Evolutionary conservation across 1,140 invertebrate genomes (phyloP), one percentile per base, ranked within the genome.

Genomic region (Aricia agestis): DNA sequence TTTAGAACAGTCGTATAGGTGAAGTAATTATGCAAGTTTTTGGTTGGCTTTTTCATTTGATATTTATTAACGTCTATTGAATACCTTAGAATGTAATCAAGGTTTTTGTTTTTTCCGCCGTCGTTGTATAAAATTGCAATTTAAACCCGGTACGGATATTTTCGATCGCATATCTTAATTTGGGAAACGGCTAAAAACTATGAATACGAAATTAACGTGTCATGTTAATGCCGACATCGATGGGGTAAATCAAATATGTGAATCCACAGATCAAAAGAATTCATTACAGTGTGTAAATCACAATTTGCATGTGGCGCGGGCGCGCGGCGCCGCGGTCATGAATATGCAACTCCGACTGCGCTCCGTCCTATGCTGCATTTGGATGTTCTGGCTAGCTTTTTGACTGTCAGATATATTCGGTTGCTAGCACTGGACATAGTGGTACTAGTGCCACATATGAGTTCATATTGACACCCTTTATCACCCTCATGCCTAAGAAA

Each of bases 251-350:
- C 89, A 90, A 91, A 91, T 90, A 91, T 89, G 82, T 85, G 88
- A 88, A 89, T 90, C 82, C 85, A 83, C 86, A 91, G 87, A 91
- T 91, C 89, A 91, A 91, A 91, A 91, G 89, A 91, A 91, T 91
- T 89, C 86, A 91, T 91, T 91, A 91, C 86, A 89, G 82, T 89
- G 86, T 91, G 89, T 90, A 90, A 90, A 91, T 90, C 87, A 84
- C 80, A 81, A 91, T 91, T 91, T 91, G 89, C 89, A 91, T 91
- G 87, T 86, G 87, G 85, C 84, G 84, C 80, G 80, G 87, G 85
- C 84, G 84, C 80, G 81, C 81, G 82, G 77, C 80, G 81, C 82
- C 81, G 77, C 73, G 76, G 80, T 86, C 81, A 91, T 91, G 87
- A 91, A 91, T 91, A 91, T 91, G 89, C 89, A 91, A 89, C 81